A percentile compares a stretch with the other conserved stretches of the same genome.
Evolutionary conservation across 2,113 vertebrate species (phyloP).

Genomic region (Labeo rohita): DNA sequence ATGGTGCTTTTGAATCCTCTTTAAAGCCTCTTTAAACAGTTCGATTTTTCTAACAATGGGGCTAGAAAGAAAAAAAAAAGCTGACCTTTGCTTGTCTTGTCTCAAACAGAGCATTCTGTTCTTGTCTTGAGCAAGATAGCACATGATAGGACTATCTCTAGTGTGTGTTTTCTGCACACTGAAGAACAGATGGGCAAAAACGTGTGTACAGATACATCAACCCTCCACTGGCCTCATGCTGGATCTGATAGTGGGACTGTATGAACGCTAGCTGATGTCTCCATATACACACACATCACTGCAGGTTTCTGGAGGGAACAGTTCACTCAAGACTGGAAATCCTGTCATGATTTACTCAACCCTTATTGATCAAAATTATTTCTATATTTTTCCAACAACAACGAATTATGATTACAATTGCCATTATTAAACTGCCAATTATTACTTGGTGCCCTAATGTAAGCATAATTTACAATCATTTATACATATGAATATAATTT

Average conservation of each 20-base stretch:
- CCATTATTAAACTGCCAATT: no score
- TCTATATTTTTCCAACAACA: no score
- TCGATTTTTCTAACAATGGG: background rate
- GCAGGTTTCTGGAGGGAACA: no score
- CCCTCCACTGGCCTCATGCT: background rate
- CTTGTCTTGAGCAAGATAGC: slow-evolving; percentile 4
- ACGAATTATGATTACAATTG: no score
- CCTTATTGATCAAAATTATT: no score
- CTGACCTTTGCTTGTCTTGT: background rate
- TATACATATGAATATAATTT: no score
- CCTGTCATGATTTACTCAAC: no score
- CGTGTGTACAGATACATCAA: background rate
- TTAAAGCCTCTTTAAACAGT: background rate
- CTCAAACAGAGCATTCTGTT: background rate
- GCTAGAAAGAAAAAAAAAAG: background rate
- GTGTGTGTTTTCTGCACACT: no score
- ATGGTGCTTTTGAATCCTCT: background rate
- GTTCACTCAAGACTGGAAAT: no score
- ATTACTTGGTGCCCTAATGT: no score
- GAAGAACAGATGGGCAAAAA: background rate
- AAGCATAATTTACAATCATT: no score
- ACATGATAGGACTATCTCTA: background rate
- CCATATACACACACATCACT: background rate
- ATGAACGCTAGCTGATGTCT: background rate
- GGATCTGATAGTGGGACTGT: background rate